A percentile compares a stretch with the other conserved stretches of the same genome.
Evolutionary conservation across 2,113 vertebrate species (phyloP).

Genomic region (Leucosticte australis): DNA sequence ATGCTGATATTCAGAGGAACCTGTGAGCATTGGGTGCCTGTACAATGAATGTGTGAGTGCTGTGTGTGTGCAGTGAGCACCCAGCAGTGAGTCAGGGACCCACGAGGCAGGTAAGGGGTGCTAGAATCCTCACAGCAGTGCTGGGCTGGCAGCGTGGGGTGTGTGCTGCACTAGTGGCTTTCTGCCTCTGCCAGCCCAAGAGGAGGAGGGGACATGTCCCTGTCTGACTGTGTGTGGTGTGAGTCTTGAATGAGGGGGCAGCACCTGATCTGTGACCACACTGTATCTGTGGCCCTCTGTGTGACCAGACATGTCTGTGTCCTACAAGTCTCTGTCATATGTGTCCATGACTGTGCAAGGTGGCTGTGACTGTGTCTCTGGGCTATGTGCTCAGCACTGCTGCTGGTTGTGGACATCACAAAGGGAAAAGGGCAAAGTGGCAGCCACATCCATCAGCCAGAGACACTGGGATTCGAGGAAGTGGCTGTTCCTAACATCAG

Average conservation of each 20-base stretch:
- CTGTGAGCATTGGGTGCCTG: fast-evolving
- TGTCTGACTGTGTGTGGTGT: too few relatives aligned
- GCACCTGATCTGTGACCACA: background rate
- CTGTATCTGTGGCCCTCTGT: background rate
- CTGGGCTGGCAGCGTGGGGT: fast-evolving
- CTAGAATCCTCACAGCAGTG: fast-evolving
- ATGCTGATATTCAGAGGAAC: background rate
- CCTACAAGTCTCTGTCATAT: background rate
- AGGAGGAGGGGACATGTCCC: fast-evolving
- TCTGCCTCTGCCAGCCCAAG: background rate
- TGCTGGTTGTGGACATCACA: background rate
- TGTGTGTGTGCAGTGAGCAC: fast-evolving
- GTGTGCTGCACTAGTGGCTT: background rate
- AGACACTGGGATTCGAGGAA: background rate
- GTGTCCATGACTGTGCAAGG: background rate
- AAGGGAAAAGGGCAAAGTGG: background rate
- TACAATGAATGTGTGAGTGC: background rate
- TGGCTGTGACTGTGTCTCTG: background rate
- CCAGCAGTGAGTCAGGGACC: fast-evolving
- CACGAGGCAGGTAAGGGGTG: fast-evolving
- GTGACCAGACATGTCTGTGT: fast-evolving
- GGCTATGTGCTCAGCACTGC: background rate
- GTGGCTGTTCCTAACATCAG: background rate
- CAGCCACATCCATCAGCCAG: background rate
- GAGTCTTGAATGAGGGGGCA: background rate